A percentile compares a stretch with the other conserved stretches of the same genome.
Conservation (phyloP, 2,888 invertebrate genomes). For the Dysmachus trigonus region DNA sequence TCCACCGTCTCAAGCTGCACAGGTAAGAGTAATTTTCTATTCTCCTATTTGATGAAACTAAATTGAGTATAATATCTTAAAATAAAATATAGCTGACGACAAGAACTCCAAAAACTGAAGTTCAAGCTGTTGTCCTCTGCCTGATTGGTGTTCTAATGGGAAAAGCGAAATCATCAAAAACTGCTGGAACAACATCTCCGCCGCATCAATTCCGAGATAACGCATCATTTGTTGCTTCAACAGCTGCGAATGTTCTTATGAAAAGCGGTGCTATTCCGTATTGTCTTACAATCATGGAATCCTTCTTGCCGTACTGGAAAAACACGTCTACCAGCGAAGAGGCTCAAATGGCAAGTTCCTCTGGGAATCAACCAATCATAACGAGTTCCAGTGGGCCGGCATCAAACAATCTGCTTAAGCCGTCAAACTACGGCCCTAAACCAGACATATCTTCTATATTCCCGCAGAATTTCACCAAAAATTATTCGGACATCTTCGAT, state of each 20-base stretch:
- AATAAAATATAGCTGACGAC: constrained; percentile 56
- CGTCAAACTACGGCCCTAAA: constrained; percentile 80
- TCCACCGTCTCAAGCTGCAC: constrained; percentile 64
- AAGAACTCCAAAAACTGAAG: constrained; percentile 81
- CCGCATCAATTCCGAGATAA: constrained; percentile 68
- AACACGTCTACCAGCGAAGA: constrained; percentile 65
- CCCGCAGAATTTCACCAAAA: constrained; percentile 90
- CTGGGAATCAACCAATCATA: constrained; percentile 39
- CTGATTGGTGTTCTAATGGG: constrained; percentile 75
- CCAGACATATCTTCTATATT: constrained; percentile 98
- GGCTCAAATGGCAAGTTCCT: constrained; percentile 34
- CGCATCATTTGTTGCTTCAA: constrained; percentile 72
- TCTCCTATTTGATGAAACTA: not conserved
- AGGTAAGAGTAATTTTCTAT: constrained; percentile 52
- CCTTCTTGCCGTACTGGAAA: constrained; percentile 82
- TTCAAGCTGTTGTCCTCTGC: constrained; percentile 87
- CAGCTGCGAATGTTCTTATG: constrained; percentile 75
- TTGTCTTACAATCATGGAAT: constrained; percentile 76
- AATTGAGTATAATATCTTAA: not conserved
- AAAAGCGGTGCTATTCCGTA: constrained; percentile 77
- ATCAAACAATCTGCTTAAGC: constrained; percentile 76
- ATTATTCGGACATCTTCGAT: constrained; percentile 91
- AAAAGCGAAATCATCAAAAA: constrained; percentile 63
- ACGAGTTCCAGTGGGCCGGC: constrained; percentile 64
- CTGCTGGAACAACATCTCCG: constrained; percentile 63